phyloP scores from a whole-genome alignment of 2,888 invertebrate species.

The Cheilosia pagana region DNA sequence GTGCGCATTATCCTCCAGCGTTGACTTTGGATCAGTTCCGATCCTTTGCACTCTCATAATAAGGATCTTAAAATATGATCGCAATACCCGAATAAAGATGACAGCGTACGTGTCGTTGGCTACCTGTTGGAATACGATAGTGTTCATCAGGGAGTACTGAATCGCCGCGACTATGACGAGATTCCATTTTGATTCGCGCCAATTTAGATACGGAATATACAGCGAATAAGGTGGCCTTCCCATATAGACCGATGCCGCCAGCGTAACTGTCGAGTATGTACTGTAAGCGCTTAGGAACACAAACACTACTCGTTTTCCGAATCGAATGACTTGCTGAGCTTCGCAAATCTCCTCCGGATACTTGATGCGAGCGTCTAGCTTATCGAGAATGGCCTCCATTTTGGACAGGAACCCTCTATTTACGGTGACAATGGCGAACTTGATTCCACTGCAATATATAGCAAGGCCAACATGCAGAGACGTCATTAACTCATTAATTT shows the following conservation, averaged over 20 bases:
- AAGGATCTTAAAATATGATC: conserved; percentile 77
- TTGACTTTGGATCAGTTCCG: conserved; percentile 71
- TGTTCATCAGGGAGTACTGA: conserved; percentile 77
- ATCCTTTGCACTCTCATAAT: conserved; percentile 76
- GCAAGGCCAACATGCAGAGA: conserved; percentile 78
- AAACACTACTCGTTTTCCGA: conserved; percentile 76
- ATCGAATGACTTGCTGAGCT: conserved; percentile 70
- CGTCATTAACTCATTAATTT: conserved; percentile 77
- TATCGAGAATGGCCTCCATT: conserved; percentile 76
- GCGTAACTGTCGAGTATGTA: conserved; percentile 76
- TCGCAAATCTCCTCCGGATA: conserved; percentile 71
- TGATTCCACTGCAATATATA: conserved; percentile 76
- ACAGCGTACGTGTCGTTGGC: conserved; percentile 78
- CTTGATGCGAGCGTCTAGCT: conserved; percentile 76
- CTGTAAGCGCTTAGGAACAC: conserved; percentile 75
- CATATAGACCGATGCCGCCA: conserved; percentile 70
- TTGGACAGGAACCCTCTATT: conserved; percentile 75
- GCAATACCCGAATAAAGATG: conserved; percentile 76
- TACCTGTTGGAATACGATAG: conserved; percentile 77
- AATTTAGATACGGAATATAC: conserved; percentile 78
- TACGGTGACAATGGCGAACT: conserved; percentile 77
- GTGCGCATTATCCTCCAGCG: conserved; percentile 72
- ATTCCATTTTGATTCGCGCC: conserved; percentile 75
- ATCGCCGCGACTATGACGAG: conserved; percentile 76
- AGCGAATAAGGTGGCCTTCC: conserved; percentile 78